A percentile compares a stretch with the other conserved stretches of the same genome.
phyloP scores from a whole-genome alignment of 2,888 invertebrate genomes.

The Andrena dorsata region DNA sequence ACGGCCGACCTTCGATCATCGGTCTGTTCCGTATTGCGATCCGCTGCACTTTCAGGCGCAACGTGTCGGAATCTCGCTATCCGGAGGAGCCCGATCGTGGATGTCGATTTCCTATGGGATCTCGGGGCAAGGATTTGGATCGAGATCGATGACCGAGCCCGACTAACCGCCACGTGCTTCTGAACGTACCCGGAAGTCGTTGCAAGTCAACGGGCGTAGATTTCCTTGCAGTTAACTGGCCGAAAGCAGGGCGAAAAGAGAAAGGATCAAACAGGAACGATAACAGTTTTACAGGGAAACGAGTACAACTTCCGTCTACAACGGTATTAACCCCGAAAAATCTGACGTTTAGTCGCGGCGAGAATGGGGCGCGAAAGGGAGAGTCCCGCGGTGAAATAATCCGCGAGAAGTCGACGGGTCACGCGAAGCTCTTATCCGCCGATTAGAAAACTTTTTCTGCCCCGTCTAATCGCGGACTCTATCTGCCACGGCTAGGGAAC shows the following conservation, averaged over 20 bases:
- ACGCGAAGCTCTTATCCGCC: constrained; percentile 55
- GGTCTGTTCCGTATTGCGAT: constrained; percentile 66
- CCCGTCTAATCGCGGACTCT: constrained; percentile 55
- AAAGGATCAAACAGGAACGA: neutral
- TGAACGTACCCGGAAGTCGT: neutral
- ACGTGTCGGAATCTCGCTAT: neutral
- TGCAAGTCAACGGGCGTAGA: neutral
- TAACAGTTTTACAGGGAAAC: constrained; percentile 16
- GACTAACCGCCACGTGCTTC: too few relatives aligned
- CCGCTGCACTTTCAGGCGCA: constrained; percentile 27
- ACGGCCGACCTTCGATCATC: constrained; percentile 53
- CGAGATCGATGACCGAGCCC: neutral
- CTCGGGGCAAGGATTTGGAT: neutral
- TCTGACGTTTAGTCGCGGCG: neutral
- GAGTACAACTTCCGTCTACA: constrained; percentile 41
- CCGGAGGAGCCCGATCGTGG: constrained; percentile 3
- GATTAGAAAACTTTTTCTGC: constrained; percentile 58
- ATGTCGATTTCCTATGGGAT: neutral
- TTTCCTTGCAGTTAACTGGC: neutral
- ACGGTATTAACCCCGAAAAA: constrained; percentile 20
- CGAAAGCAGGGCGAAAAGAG: constrained; percentile 1
- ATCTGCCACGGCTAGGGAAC: constrained; percentile 44
- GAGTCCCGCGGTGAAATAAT: constrained; percentile 35
- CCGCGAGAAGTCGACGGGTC: constrained; percentile 47
- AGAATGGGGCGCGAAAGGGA: neutral